Evolutionary conservation across 2,113 vertebrate species (phyloP), one percentile per base, ranked within the genome.

Genomic region (Plecturocebus donacophilus): DNA sequence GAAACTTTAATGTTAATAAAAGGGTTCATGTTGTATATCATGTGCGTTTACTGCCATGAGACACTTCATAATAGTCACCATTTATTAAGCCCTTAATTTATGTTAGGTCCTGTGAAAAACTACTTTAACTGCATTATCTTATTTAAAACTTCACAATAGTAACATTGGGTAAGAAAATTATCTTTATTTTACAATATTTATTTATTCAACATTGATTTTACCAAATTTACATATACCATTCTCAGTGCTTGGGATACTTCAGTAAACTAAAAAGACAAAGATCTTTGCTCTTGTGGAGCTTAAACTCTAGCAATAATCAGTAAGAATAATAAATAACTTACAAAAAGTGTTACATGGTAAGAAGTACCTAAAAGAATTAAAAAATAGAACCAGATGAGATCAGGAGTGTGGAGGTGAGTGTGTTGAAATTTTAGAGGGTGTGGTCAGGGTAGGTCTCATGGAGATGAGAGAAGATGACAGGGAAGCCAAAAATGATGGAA

Each of bases 91-190:
- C 35, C 64, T 40, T 96, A 88, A 49, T 77, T 61, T 76, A 12
- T 91, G 32, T 42, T 23, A 82, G 38, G 25, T 2, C 38, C 64
- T 20, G 8, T 66, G 79, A 93, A 56, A 90, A 90, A 96, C 79
- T 87, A 52, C 9, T 79, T 89, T 83, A 77, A 71, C 19, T 54
- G 32, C 19, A 95, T 45, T 32, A 64, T 77, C 64, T 84, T 80
- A 92, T 80, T 81, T 79, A 87, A 92, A 80, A 84, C 70, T 87
- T 96, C 85, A 87, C 64, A 91, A 96, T 4, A 91, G 16, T 77
- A 85, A 27, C 45, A 91, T 47, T 89, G 89, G 32, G 20, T 93
- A 71, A 12, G 27, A 88, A 27, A 58, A 86, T 82, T 77, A 93
- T 81, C 35, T 56, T 58, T 61, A 80, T 75, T 94, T 94, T 68